A percentile compares a stretch with the other conserved stretches of the same genome.
phyloP scores from a whole-genome alignment of 2,113 vertebrate genomes.

The Haemorhous mexicanus region DNA sequence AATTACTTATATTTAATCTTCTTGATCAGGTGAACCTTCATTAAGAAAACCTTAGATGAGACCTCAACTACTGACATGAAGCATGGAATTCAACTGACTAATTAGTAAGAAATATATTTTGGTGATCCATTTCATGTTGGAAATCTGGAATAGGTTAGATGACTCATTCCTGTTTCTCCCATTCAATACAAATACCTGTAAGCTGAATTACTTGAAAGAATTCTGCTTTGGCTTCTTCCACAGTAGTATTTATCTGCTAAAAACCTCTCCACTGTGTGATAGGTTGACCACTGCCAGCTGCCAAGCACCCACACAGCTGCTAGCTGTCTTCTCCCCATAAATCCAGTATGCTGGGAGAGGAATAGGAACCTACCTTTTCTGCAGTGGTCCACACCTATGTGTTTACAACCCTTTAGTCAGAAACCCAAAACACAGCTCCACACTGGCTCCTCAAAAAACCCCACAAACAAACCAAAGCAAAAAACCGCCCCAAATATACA shows the following conservation, averaged over 20 bases:
- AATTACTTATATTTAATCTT: background rate
- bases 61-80: background rate
- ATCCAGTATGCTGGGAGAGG: background rate
- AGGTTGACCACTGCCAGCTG: background rate
- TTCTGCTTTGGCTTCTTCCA: background rate
- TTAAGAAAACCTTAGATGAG: background rate
- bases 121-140: background rate
- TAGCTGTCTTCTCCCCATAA: accelerated
- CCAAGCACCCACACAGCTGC: background rate
- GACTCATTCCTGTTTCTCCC: background rate
- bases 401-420: background rate
- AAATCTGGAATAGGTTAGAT: background rate
- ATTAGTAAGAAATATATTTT: background rate
- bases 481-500: background rate
- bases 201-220: background rate
- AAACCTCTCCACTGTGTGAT: background rate
- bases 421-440: background rate
- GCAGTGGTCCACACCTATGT: background rate
- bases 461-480: background rate
- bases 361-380: background rate
- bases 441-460: background rate
- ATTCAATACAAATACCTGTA: background rate
- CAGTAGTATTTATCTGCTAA: background rate
- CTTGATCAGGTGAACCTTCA: background rate
- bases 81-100: background rate